Evolutionary conservation across 1,140 invertebrate species (phyloP), one percentile per base, ranked within the genome.

Genomic region (Holotrichia oblita): DNA sequence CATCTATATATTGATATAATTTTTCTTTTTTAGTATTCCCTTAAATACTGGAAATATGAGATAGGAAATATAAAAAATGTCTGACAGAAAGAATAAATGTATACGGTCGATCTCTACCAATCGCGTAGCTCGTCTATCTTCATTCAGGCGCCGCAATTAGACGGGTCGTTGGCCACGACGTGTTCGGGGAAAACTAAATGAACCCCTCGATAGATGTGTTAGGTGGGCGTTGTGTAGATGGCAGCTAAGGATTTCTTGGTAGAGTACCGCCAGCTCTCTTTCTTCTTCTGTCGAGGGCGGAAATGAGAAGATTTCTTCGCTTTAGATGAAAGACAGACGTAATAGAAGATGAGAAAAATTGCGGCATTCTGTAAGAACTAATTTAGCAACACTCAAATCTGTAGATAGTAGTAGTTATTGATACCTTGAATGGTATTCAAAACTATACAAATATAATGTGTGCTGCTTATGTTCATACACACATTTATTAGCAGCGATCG

Each of bases 121-220:
- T 84, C 83, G 24, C 20, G 20, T 24, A 73, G 85, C 86, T 82
- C 81, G 80, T 82, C 79, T 82, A 83, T 84, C 81, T 82, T 91
- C 89, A 90, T 91, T 90, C 86, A 86, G 87, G 86, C 86, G 87
- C 87, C 88, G 87, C 89, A 91, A 91, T 91, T 91, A 91, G 89
- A 90, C 88, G 89, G 89, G 87, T 90, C 89, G 89, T 89, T 89
- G 89, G 87, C 87, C 88, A 87, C 87, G 86, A 34, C 22, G 61
- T 69, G 69, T 79, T 79, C 79, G 24, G 77, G 48, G 72, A 77
- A 80, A 80, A 79, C 77, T 69, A 69, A 76, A 77, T 73, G 55
- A 77, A 76, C 79, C 73, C 78, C 81, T 79, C 80, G 78, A 41
- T 77, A 40, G 42, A 59, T 61, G 22, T 34, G 17, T 61, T 40